Evolutionary conservation across 1,140 invertebrate genomes (phyloP).

Genomic region (Drosophila ogumai): DNA sequence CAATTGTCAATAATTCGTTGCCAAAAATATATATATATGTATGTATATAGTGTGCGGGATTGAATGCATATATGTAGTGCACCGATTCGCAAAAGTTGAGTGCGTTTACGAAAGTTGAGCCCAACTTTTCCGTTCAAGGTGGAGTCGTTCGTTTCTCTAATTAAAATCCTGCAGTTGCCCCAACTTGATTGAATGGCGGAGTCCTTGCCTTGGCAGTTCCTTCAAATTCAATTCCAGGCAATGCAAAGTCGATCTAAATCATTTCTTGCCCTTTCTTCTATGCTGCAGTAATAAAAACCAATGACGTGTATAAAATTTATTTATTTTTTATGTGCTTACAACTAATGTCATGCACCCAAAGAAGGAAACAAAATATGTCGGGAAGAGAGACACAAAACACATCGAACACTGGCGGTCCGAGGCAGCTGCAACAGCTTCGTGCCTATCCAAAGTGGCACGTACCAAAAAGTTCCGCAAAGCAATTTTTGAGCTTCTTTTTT

Average conservation of each 20-base stretch:
- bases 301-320: conserved; percentile 80
- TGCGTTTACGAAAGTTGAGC: conserved; percentile 58
- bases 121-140: conserved; percentile 40
- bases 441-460: conserved; percentile 67
- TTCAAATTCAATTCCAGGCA: conserved; percentile 9
- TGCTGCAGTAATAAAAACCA: conserved; percentile 81
- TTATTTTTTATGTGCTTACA: conserved; percentile 80
- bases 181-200: conserved; percentile 29
- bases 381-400: conserved; percentile 33
- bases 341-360: conserved; percentile 67
- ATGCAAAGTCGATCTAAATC: conserved; percentile 54
- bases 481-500: conserved; percentile 68
- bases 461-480: conserved; percentile 76
- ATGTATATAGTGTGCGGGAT: background rate
- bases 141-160: conserved; percentile 20
- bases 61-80: conserved; percentile 48
- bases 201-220: background rate
- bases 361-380: conserved; percentile 11
- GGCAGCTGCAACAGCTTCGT: conserved; percentile 67
- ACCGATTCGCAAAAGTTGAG: conserved; percentile 68
- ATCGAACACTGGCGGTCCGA: conserved; percentile 42
- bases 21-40: conserved; percentile 54
- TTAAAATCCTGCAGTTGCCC: conserved; percentile 26
- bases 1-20: conserved; percentile 82
- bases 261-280: conserved; percentile 45